Conservation (phyloP, 37 sponge, comb jelly and placozoan species). For the Lycopodina hypogea region DNA sequence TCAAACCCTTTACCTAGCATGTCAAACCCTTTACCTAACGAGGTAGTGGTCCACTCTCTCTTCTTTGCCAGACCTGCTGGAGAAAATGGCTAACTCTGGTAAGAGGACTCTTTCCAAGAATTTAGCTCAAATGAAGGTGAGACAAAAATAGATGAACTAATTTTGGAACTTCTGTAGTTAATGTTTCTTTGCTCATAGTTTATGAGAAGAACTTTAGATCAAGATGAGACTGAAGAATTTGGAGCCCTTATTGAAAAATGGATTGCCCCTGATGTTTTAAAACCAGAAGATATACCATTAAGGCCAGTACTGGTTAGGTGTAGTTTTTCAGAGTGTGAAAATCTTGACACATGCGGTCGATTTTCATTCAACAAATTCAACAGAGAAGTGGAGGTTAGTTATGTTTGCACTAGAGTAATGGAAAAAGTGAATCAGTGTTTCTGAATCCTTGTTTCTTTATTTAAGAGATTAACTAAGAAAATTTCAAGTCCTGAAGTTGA, state of each 20-base stretch:
- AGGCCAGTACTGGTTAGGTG: not conserved
- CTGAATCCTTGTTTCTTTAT: not conserved
- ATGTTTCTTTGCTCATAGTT: conserved; percentile 46
- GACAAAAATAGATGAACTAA: not conserved
- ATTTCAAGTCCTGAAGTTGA: conserved; percentile 6
- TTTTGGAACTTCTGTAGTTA: not conserved
- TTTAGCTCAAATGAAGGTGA: conserved; percentile 73
- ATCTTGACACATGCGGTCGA: conserved; percentile 59
- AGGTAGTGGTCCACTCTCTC: no score
- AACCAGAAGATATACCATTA: not conserved
- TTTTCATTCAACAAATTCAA: conserved; percentile 75
- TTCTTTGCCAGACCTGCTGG: no score
- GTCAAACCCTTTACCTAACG: no score
- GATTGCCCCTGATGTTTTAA: conserved; percentile 46
- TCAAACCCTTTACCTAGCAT: no score
- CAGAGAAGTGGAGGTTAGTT: conserved; percentile 69
- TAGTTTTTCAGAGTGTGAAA: conserved; percentile 55
- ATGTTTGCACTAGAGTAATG: not conserved
- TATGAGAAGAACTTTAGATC: conserved; percentile 54
- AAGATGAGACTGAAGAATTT: conserved; percentile 15
- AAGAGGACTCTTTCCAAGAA: conserved; percentile 67
- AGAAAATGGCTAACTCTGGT: conserved; percentile 41
- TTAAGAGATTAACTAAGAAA: not conserved
- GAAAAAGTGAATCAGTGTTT: not conserved
- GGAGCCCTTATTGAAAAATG: conserved; percentile 58